A percentile compares a stretch with the other conserved stretches of the same genome.
Evolutionary conservation across 2,113 vertebrate genomes (phyloP).

Genomic region (human): DNA sequence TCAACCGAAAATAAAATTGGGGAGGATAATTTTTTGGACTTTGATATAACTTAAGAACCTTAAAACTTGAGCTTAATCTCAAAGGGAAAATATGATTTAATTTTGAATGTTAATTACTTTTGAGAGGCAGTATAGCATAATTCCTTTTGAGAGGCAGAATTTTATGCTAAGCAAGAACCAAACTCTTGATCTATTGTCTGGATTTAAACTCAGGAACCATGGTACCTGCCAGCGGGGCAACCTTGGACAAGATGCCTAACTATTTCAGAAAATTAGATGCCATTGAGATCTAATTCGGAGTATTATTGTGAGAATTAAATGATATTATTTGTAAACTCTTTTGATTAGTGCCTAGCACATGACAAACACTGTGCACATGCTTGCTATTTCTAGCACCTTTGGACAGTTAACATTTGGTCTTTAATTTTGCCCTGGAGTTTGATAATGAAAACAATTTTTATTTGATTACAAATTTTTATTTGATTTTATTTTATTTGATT

Average conservation of each 20-base stretch:
- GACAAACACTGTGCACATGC: too few relatives aligned
- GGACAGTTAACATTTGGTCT: neutral
- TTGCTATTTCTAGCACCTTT: neutral
- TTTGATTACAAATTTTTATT: neutral
- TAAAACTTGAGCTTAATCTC: neutral
- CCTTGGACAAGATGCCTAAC: neutral
- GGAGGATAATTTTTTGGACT: neutral
- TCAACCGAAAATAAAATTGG: neutral
- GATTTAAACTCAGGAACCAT: neutral
- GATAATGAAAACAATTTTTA: neutral
- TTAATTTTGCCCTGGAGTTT: neutral
- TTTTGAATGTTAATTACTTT: neutral
- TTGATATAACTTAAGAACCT: neutral
- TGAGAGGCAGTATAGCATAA: neutral
- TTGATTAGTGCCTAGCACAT: neutral
- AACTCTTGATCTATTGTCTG: neutral
- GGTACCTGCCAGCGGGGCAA: neutral
- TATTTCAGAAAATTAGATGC: neutral
- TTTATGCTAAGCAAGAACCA: neutral
- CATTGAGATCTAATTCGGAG: neutral
- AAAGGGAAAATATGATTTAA: neutral
- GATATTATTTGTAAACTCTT: neutral
- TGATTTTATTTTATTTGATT: too few relatives aligned
- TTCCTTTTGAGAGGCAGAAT: neutral
- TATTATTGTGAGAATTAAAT: neutral